Evolutionary conservation across 2,113 vertebrate genomes (phyloP).

Genomic region (Saimiri boliviensis): DNA sequence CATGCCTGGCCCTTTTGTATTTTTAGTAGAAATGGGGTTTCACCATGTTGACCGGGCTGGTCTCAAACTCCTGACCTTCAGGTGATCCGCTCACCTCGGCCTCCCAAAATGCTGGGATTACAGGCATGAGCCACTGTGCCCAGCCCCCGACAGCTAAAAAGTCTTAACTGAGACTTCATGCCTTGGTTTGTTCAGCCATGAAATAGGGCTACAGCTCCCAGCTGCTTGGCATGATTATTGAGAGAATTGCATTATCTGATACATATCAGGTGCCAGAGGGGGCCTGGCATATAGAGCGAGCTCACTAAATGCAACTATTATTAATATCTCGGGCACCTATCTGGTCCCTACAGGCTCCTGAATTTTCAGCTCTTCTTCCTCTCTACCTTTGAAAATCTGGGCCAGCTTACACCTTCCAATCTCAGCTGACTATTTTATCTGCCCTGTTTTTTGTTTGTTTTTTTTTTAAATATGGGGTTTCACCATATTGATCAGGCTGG

Average conservation of each 20-base stretch:
- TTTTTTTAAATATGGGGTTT: no score
- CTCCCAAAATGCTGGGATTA: no score
- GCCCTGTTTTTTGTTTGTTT: not conserved
- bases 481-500: no score
- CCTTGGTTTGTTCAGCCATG: not conserved
- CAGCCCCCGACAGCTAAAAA: not conserved
- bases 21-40: no score
- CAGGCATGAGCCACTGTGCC: no score
- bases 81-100: no score
- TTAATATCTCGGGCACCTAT: not conserved
- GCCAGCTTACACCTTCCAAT: not conserved
- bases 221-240: fast-evolving
- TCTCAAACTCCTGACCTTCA: no score
- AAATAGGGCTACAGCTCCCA: not conserved
- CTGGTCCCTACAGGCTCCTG: not conserved
- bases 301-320: not conserved
- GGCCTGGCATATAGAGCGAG: fast-evolving
- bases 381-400: not conserved
- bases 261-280: fast-evolving
- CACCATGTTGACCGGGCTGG: no score
- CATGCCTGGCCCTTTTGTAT: no score
- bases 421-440: not conserved
- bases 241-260: not conserved
- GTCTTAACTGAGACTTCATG: not conserved
- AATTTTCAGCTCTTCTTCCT: not conserved